Conservation (phyloP, 1,140 invertebrate genomes). For the Drosophila suzukii region DNA sequence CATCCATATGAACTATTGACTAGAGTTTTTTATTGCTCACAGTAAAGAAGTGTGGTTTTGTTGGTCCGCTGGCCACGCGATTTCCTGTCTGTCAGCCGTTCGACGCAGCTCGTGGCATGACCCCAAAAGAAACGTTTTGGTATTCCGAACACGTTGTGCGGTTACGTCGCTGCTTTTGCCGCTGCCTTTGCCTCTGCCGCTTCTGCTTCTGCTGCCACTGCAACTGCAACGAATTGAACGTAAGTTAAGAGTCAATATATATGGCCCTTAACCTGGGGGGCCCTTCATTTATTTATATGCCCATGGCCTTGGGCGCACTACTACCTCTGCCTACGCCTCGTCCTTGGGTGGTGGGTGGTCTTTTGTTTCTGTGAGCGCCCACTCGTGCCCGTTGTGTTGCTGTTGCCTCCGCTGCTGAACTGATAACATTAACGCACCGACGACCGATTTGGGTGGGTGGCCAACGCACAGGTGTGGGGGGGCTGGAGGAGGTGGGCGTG, state of each 20-base stretch:
- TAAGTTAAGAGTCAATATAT: constrained; percentile 36
- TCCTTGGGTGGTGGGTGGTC: constrained; percentile 60
- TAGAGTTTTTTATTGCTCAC: constrained; percentile 67
- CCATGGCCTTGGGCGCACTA: constrained; percentile 30
- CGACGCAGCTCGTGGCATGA: constrained; percentile 46
- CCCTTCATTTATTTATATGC: constrained; percentile 55
- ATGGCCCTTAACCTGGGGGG: constrained; percentile 34
- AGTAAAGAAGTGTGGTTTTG: constrained; percentile 22
- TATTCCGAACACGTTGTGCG: constrained; percentile 63
- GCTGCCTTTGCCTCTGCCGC: constrained; percentile 7
- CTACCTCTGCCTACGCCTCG: constrained; percentile 39
- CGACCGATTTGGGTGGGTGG: constrained; percentile 41
- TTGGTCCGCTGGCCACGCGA: constrained; percentile 6
- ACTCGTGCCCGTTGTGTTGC: constrained; percentile 18
- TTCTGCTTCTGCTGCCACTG: constrained; percentile 16
- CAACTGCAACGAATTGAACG: constrained; percentile 31
- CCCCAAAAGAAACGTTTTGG: constrained; percentile 49
- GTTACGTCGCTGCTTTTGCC: constrained; percentile 41
- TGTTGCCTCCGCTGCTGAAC: constrained; percentile 20
- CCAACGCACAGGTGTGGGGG: constrained; percentile 31
- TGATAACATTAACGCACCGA: constrained; percentile 66
- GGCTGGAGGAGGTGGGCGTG: background rate
- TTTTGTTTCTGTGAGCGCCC: constrained; percentile 57
- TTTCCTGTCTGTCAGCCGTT: constrained; percentile 27
- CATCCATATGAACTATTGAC: constrained; percentile 76